phyloP scores from a whole-genome alignment of 2,113 vertebrate genomes.

The Gasterosteus nipponicus region DNA sequence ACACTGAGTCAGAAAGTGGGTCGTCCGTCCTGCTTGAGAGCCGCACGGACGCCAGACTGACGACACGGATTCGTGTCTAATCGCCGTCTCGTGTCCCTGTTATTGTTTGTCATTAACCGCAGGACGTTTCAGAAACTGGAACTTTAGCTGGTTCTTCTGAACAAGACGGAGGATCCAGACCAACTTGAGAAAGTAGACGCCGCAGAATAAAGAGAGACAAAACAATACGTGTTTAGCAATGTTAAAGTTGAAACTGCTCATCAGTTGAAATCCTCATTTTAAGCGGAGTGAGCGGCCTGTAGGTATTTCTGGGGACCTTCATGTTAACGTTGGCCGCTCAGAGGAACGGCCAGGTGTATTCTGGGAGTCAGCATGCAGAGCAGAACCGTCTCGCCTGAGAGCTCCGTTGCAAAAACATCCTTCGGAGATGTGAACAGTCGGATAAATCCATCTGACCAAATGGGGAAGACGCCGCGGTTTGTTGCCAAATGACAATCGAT shows the following conservation, averaged over 20 bases:
- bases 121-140: not conserved
- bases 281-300: too few species aligned
- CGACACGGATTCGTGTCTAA: not conserved
- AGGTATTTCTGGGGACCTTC: not conserved
- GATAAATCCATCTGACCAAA: too few species aligned
- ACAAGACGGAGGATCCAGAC: not conserved
- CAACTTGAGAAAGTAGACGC: not conserved
- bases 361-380: not conserved
- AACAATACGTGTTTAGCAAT: not conserved
- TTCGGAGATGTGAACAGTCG: not conserved
- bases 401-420: not conserved
- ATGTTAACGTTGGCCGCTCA: not conserved
- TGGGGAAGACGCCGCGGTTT: not conserved
- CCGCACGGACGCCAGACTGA: not conserved
- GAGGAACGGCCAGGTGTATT: not conserved
- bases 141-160: not conserved
- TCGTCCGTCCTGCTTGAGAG: conserved; percentile 41
- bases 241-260: too few species aligned
- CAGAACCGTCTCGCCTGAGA: too few species aligned
- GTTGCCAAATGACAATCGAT: conserved; percentile 15
- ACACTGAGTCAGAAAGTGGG: conserved; percentile 45
- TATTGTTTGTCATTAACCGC: not conserved
- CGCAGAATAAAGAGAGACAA: not conserved
- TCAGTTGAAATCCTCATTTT: too few species aligned
- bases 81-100: not conserved